Conservation (phyloP, 1,140 invertebrate species). For the Teleogryllus occipitalis region DNA sequence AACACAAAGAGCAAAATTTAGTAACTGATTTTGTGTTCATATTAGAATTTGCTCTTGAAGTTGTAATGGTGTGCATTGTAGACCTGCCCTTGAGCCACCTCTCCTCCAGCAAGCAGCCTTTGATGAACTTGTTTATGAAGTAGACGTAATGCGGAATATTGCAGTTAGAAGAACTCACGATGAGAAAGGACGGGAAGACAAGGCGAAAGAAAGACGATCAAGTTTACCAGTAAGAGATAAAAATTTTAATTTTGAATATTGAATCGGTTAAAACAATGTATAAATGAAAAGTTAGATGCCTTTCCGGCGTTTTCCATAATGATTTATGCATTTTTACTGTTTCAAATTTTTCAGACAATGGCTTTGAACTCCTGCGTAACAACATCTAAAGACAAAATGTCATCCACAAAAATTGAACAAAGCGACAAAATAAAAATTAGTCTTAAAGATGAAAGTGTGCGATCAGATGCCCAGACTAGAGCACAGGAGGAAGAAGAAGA, state of each 20-base stretch:
- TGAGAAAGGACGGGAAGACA: conserved; percentile 22
- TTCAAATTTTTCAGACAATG: conserved; percentile 23
- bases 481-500: conserved; percentile 39
- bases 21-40: no score
- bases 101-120: conserved; percentile 75
- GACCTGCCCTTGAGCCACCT: conserved; percentile 41
- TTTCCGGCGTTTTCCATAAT: conserved; percentile 8
- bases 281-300: background rate
- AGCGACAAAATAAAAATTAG: conserved; percentile 7
- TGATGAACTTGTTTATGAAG: conserved; percentile 68
- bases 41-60: background rate
- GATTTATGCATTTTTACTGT: conserved; percentile 12
- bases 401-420: conserved; percentile 5
- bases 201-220: conserved; percentile 16
- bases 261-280: conserved; percentile 14
- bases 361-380: conserved; percentile 20
- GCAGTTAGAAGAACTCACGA: conserved; percentile 36
- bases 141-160: conserved; percentile 77
- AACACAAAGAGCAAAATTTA: no score
- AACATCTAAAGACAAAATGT: conserved; percentile 20
- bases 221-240: conserved; percentile 32
- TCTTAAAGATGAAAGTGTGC: background rate
- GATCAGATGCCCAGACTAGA: conserved; percentile 22
- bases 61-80: conserved; percentile 24
- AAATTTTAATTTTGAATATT: conserved; percentile 7